These are phyloP conservation scores for Camponotus pennsylvanicus DNA, from an alignment of 1,140 invertebrate genomes.

Conservation along the genomic window DNA sequence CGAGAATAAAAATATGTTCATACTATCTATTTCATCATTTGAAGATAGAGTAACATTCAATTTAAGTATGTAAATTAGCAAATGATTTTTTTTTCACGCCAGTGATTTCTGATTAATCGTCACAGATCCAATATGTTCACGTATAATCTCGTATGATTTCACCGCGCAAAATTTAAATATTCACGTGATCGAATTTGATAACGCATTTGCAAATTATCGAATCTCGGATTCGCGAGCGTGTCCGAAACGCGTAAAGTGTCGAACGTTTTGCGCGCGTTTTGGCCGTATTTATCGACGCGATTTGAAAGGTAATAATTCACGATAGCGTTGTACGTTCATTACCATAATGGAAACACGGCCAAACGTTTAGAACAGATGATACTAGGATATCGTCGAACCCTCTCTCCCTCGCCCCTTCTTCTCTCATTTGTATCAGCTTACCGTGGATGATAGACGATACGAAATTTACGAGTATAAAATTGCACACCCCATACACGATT, in stretches of 20 bases:
- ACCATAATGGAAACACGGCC: slow-evolving; percentile 41
- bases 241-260: slow-evolving; percentile 43
- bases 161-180: slow-evolving; percentile 37
- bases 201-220: slow-evolving; percentile 58
- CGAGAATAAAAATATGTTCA: not conserved
- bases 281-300: slow-evolving; percentile 27
- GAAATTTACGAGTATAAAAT: slow-evolving; percentile 60
- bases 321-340: slow-evolving; percentile 49
- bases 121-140: not conserved
- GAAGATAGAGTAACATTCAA: not conserved
- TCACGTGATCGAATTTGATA: slow-evolving; percentile 55
- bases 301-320: slow-evolving; percentile 59
- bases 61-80: not conserved
- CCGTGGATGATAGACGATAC: slow-evolving; percentile 48
- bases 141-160: not conserved
- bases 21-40: not conserved
- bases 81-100: slow-evolving; percentile 20
- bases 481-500: not conserved
- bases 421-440: slow-evolving; percentile 42
- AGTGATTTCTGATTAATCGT: slow-evolving; percentile 23
- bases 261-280: not conserved
- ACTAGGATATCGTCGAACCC: slow-evolving; percentile 54
- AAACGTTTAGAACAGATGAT: slow-evolving; percentile 54
- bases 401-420: no score
- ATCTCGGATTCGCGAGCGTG: slow-evolving; percentile 42